phyloP scores from a whole-genome alignment of 2,113 vertebrate species.

The Thymallus thymallus region DNA sequence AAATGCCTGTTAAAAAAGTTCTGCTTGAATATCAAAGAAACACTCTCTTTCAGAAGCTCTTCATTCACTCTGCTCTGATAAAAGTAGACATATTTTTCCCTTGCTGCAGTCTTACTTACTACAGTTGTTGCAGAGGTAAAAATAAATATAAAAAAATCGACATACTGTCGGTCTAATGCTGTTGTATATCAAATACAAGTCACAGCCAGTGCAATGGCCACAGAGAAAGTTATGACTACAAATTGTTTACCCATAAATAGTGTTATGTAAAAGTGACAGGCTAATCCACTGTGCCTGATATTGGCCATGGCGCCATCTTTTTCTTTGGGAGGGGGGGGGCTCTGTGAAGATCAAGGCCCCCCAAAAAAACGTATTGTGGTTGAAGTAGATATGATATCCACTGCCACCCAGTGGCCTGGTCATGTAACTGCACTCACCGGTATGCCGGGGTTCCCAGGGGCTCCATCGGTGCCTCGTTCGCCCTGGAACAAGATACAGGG shows the following conservation, averaged over 20 bases:
- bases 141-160: too few relatives aligned
- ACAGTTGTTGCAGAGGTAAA: not conserved
- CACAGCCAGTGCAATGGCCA: not conserved
- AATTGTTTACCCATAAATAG: not conserved
- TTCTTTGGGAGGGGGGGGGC: too few relatives aligned
- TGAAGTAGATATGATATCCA: not conserved
- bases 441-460: conserved; percentile 55
- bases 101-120: not conserved
- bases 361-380: not conserved
- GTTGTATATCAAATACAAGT: too few relatives aligned
- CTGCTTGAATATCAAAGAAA: too few relatives aligned
- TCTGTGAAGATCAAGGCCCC: too few relatives aligned
- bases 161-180: too few relatives aligned
- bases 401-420: conserved; percentile 20
- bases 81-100: not conserved
- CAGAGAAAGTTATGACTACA: not conserved
- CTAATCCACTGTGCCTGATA: not conserved
- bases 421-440: conserved; percentile 54
- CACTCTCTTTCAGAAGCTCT: not conserved
- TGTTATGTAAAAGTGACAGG: conserved; percentile 15
- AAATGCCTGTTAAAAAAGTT: conserved; percentile 1
- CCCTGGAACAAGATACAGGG: conserved; percentile 68
- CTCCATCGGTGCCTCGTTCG: conserved; percentile 62
- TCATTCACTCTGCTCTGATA: not conserved
- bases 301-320: not conserved